These are phyloP conservation scores for Chamaetylas fuelleborni DNA, from an alignment of 2,113 vertebrate genomes.

Conservation along the genomic window DNA sequence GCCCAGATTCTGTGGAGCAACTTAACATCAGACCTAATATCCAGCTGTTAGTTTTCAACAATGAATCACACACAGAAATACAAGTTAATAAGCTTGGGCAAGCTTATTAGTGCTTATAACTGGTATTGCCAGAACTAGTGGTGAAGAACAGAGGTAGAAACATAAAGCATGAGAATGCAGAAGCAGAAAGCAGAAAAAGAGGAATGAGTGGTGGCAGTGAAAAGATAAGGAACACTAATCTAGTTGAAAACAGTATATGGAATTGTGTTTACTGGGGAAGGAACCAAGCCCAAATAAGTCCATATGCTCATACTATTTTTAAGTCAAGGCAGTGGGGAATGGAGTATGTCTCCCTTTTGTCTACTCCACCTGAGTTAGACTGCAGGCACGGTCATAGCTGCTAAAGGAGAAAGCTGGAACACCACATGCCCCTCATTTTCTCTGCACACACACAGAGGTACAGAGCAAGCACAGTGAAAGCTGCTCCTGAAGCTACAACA, in stretches of 20 bases:
- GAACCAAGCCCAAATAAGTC: background rate
- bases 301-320: background rate
- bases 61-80: background rate
- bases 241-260: background rate
- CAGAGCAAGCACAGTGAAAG: background rate
- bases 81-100: background rate
- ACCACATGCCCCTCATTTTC: accelerated
- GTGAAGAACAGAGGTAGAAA: background rate
- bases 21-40: background rate
- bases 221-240: background rate
- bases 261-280: background rate
- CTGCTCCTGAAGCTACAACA: background rate
- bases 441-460: accelerated
- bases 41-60: background rate
- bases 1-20: background rate
- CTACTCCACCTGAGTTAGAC: background rate
- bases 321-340: accelerated
- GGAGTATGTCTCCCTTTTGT: background rate
- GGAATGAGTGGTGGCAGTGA: accelerated
- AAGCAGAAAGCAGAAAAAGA: background rate
- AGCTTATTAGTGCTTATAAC: background rate
- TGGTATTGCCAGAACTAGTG: background rate
- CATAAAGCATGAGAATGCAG: background rate
- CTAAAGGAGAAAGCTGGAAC: background rate
- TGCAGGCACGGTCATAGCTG: accelerated